A percentile compares a stretch with the other conserved stretches of the same genome.
These are phyloP conservation scores for Cyrtorhinus lividipennis DNA, from an alignment of 1,140 invertebrate species.

Conservation along the genomic window DNA sequence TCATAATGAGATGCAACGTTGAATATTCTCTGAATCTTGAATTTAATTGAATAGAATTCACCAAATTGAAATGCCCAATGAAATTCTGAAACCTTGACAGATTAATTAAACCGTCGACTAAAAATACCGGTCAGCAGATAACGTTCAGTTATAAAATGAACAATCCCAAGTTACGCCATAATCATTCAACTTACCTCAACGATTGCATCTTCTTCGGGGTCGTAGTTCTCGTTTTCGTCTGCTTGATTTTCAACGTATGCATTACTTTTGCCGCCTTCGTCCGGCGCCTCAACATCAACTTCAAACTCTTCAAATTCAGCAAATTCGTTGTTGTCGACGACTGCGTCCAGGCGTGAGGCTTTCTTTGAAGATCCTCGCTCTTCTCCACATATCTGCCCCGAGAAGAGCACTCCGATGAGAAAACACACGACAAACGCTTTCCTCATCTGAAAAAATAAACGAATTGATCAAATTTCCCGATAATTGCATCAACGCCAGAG, in stretches of 20 bases:
- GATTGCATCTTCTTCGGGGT: constrained; percentile 27
- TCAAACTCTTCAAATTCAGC: constrained; percentile 93
- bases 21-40: too few relatives aligned
- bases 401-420: not conserved
- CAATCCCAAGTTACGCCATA: not conserved
- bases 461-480: too few relatives aligned
- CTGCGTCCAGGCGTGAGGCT: constrained; percentile 23
- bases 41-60: too few relatives aligned
- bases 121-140: too few relatives aligned
- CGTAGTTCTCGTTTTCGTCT: constrained; percentile 33
- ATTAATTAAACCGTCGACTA: too few relatives aligned
- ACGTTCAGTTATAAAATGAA: too few relatives aligned
- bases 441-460: too few relatives aligned
- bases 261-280: constrained; percentile 24
- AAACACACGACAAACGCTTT: too few relatives aligned
- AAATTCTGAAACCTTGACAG: too few relatives aligned
- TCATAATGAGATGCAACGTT: too few relatives aligned
- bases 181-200: constrained; percentile 22
- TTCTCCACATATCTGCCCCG: not conserved
- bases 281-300: constrained; percentile 33
- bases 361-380: not conserved
- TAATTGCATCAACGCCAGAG: too few relatives aligned
- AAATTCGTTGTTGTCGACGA: constrained; percentile 81
- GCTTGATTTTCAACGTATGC: constrained; percentile 36
- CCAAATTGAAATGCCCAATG: too few relatives aligned